Evolutionary conservation across 2,888 invertebrate genomes (phyloP).

Genomic region (Ormyrus labotus): DNA sequence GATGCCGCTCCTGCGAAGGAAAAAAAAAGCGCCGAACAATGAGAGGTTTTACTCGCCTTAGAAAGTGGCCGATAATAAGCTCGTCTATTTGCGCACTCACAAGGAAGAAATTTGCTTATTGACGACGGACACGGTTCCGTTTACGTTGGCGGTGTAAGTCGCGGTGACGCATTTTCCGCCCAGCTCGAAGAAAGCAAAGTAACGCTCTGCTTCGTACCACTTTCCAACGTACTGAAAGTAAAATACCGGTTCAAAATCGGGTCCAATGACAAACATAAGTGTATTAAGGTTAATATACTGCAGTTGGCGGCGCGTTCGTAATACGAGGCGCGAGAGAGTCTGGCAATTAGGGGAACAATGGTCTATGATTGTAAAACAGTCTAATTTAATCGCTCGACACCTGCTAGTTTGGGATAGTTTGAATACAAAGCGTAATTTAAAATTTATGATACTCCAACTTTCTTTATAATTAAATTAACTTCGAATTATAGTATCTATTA

Average conservation of each 20-base stretch:
- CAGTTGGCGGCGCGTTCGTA: too few relatives aligned
- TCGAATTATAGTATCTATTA: too few relatives aligned
- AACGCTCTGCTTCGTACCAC: conserved; percentile 88
- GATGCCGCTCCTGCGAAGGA: conserved; percentile 77
- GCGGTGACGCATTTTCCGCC: conserved; percentile 86
- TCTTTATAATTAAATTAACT: too few relatives aligned
- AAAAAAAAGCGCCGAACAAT: neutral
- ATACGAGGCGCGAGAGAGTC: too few relatives aligned
- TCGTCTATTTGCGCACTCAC: conserved; percentile 70
- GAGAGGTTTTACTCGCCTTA: neutral
- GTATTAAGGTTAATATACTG: neutral
- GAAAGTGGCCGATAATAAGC: neutral
- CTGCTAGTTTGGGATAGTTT: too few relatives aligned
- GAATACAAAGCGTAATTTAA: too few relatives aligned
- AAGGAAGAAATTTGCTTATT: conserved; percentile 76
- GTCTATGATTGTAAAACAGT: too few relatives aligned
- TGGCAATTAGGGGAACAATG: too few relatives aligned
- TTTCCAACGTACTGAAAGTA: conserved; percentile 83
- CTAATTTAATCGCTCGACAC: too few relatives aligned
- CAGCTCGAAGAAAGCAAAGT: conserved; percentile 85
- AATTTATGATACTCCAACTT: too few relatives aligned
- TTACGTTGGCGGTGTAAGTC: conserved; percentile 78
- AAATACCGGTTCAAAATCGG: conserved; percentile 13
- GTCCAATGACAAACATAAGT: too few relatives aligned
- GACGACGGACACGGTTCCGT: conserved; percentile 74